These are phyloP conservation scores for Choloepus hoffmanni DNA, from an alignment of 2,113 vertebrate species.

Conservation along the genomic window DNA sequence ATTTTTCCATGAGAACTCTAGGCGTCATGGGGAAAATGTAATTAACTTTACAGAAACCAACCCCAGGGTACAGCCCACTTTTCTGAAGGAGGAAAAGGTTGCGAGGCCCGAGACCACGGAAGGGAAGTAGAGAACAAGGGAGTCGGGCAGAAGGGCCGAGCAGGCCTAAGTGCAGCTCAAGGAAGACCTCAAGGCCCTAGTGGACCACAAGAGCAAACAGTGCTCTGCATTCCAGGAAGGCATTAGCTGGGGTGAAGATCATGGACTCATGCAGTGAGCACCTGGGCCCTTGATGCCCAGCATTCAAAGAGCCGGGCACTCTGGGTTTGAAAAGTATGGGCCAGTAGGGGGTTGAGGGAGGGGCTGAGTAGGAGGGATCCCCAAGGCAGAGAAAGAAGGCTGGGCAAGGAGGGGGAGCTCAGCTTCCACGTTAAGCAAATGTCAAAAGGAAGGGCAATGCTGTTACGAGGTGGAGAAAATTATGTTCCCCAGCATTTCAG, in stretches of 20 bases:
- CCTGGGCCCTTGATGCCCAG: background rate
- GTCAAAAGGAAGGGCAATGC: background rate
- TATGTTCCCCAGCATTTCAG: background rate
- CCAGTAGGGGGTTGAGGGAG: background rate
- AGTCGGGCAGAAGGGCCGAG: background rate
- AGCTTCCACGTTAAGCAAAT: background rate
- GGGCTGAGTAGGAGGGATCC: background rate
- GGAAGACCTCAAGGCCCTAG: background rate
- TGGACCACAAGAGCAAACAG: background rate
- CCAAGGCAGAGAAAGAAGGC: background rate
- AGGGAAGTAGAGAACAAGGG: background rate
- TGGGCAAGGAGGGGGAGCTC: background rate
- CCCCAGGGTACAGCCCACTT: background rate
- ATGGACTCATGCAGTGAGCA: background rate
- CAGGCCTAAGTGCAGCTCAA: background rate
- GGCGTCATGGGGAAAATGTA: background rate
- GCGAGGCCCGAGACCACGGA: background rate
- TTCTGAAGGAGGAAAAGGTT: background rate
- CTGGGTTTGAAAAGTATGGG: background rate
- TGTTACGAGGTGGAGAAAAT: background rate
- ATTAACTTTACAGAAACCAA: background rate
- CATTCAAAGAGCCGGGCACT: background rate
- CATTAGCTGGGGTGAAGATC: too few relatives aligned
- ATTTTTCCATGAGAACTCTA: background rate
- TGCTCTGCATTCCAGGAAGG: background rate